These are phyloP conservation scores for Callyntrura guangdongensis DNA, from an alignment of 2,888 invertebrate genomes.

Conservation along the genomic window DNA sequence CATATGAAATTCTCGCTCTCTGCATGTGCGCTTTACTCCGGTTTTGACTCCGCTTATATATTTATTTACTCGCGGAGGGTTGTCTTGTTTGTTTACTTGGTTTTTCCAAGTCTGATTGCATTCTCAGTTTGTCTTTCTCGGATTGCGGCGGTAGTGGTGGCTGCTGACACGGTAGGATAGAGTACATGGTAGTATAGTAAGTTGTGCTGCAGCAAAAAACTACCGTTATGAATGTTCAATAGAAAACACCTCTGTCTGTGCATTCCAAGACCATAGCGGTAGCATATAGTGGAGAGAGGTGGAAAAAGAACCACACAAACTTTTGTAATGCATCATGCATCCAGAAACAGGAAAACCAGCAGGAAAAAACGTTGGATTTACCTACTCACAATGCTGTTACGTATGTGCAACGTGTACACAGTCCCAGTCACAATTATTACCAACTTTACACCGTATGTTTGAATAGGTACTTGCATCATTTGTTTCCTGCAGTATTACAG, in stretches of 20 bases:
- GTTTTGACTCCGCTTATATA: conserved; percentile 1
- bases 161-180: conserved; percentile 17
- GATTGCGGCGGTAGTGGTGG: conserved; percentile 29
- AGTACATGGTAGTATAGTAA: no score
- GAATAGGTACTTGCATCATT: conserved; percentile 5
- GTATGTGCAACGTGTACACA: background rate
- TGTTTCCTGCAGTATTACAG: background rate
- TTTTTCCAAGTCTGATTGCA: conserved; percentile 62
- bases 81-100: conserved; percentile 63
- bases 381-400: background rate
- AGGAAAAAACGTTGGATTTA: conserved; percentile 39
- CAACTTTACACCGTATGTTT: background rate
- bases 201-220: background rate
- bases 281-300: conserved; percentile 4
- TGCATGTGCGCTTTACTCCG: background rate
- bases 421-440: background rate
- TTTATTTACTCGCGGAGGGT: conserved; percentile 52
- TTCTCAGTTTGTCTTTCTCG: conserved; percentile 68
- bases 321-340: conserved; percentile 56
- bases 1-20: conserved; percentile 5
- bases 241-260: conserved; percentile 47
- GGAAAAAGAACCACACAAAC: conserved; percentile 13
- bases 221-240: background rate
- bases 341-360: background rate
- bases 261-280: background rate